phyloP scores from a whole-genome alignment of 2,888 invertebrate species.

The Cephus pulcher region DNA sequence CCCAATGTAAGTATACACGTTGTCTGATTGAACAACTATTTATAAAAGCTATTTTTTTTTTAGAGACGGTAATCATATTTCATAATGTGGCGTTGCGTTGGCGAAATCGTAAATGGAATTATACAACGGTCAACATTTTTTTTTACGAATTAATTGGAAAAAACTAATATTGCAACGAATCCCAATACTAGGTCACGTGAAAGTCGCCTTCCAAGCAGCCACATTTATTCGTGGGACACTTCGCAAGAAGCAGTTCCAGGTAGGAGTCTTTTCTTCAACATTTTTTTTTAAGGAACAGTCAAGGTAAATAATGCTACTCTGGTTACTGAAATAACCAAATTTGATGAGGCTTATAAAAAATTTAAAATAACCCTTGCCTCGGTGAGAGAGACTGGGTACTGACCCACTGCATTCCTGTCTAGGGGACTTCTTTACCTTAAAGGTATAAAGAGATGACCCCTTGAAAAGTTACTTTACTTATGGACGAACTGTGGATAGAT shows the following conservation, averaged over 20 bases:
- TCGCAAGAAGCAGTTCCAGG: background rate
- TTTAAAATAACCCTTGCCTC: too few relatives aligned
- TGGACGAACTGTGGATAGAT: too few relatives aligned
- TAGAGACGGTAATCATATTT: background rate
- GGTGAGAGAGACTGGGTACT: too few relatives aligned
- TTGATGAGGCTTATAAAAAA: background rate
- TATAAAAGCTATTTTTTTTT: background rate
- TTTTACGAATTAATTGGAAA: background rate
- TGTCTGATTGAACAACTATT: background rate
- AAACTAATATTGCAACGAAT: background rate
- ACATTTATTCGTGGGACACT: background rate
- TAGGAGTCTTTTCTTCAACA: background rate
- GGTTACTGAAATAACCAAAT: background rate
- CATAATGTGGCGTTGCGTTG: background rate
- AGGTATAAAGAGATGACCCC: too few relatives aligned
- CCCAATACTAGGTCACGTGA: background rate
- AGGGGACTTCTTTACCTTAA: too few relatives aligned
- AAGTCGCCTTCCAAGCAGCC: background rate
- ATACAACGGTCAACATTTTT: background rate
- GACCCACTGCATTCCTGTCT: too few relatives aligned
- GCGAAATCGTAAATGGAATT: background rate
- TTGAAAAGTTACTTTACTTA: too few relatives aligned
- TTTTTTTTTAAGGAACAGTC: background rate
- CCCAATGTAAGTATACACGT: background rate
- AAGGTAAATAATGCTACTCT: background rate